Base-by-base conservation (phyloP, 2,888 invertebrate species). In the Drosophila setosimentum region DNA sequence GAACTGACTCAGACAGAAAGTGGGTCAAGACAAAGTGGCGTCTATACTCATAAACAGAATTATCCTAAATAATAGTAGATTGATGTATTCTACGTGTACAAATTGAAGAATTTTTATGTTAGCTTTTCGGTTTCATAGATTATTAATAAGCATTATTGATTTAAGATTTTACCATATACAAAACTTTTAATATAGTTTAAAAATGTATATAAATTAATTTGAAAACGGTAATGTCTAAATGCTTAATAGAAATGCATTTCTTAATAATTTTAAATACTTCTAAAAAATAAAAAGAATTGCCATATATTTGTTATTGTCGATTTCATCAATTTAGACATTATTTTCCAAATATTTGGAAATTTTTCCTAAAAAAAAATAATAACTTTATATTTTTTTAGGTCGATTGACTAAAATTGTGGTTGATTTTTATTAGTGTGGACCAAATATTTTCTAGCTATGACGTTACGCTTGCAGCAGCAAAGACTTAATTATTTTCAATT, bases 11-110 rank as follows among this genome's bases (percentile, higher is more conserved):
- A 29, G 13, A 32, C 33, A 33, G 32, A 54, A 76, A 66, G 40
- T 77, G 70, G 76, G 76, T 77, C 76, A 74, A 74, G 74, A 35
- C 21, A 51, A 45, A 24, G n/a, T 29, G 37, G 11, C 24, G 69
- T 73, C 79, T 76, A 45, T 24, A 45, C 16, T 45, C 2, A 24
- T 45, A 16, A 3, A 13, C 21, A 7, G 3, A 8, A 16, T 24
- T 24, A 3, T 3, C 2, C 8, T 16, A 8, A 45, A 24, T 24
- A 16, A 8, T 40, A 0, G 3, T 7, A 21, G 21, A 21, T 42
- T 42, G 13, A 32, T 13, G 33, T 33, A 4, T 33, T 32, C 13
- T 33, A 1, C 11, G 13, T 13, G 13, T 4, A 13, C 13, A 1
- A 11, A 33, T 4, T 33, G 4, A 33, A 13, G 4, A 33, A 13